Base-by-base conservation (phyloP, 2,888 invertebrate species). In the Adelphocoris suturalis region DNA sequence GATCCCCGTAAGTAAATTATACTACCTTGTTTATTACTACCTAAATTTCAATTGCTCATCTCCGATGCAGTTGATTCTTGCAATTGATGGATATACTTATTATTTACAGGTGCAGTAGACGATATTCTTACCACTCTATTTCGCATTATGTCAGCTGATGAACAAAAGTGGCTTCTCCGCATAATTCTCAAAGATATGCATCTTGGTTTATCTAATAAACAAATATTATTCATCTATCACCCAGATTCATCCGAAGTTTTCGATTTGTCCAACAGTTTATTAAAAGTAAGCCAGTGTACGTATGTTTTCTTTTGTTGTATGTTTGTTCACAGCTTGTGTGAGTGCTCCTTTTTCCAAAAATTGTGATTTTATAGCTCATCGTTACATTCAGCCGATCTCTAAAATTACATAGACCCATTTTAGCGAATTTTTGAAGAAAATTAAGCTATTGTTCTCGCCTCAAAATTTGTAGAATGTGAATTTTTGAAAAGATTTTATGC, bases 101-200 rank as follows among this genome's bases (percentile, higher is more conserved):
- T 2, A 37, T 37, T 37, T 90, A 16, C 89, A 94, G 94, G 93
- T 84, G 94, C 93, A 7, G 94, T 95, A 68, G 95, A 96, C 92
- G 95, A 95, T 47, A 95, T 95, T 90, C 94, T 98, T 90, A 94
- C 95, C 89, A 94, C 95, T 84, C 94, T 98, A 81, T 94, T 97
- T 48, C 95, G 95, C 91, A 95, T 95, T 91, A 94, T 96, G 92
- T 96, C 96, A 11, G 95, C 97, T 0, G 93, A 95, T 16, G 97
- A 99, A 93, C 95, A 97, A 91, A 98, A 98, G 94, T 99, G 99
- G 99, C 94, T 99, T 27, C 96, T 98, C 9, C 94, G 98, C 88
- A 96, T 99, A 87, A 95, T 99, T 82, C 94, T 99, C 16, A 99
- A 98, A 93, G 96, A 97, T 90, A 94, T 98, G 93, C 96, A 96